Percentiles rank a stretch among this genome's conserved stretches.
phyloP scores from a whole-genome alignment of 2,888 invertebrate genomes.

The Sclerodermus sp. region DNA sequence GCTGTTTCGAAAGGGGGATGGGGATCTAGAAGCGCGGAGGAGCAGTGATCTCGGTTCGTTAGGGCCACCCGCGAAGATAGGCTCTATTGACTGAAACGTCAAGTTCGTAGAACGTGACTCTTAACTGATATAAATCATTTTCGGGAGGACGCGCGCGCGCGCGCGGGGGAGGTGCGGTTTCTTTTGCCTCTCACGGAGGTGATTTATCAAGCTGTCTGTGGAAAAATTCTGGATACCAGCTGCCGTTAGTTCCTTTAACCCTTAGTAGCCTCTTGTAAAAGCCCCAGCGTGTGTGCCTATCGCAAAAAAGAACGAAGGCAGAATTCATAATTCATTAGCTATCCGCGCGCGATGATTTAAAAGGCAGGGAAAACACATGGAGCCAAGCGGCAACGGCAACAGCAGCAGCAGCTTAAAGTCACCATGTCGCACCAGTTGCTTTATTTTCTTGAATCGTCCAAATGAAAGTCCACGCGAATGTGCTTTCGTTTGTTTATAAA shows the following conservation, averaged over 20 bases:
- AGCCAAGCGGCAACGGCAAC: too few species aligned
- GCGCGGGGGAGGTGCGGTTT: background rate
- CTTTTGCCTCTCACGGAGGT: background rate
- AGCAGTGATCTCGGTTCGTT: too few species aligned
- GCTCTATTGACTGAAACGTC: slow-evolving; percentile 2
- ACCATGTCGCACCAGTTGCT: too few species aligned
- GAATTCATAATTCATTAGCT: slow-evolving; percentile 9
- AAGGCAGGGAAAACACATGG: slow-evolving; percentile 1
- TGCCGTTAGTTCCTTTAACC: background rate
- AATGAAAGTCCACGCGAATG: too few species aligned
- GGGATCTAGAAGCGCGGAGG: too few species aligned
- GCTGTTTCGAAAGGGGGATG: too few species aligned
- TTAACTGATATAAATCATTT: slow-evolving; percentile 20
- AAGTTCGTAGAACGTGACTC: slow-evolving; percentile 4
- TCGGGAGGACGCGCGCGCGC: background rate
- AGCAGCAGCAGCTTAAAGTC: too few species aligned
- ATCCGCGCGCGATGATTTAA: background rate
- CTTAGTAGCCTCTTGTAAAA: background rate
- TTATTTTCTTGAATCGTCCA: too few species aligned
- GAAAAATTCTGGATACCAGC: slow-evolving; percentile 9
- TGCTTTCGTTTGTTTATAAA: too few species aligned
- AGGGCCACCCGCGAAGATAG: too few species aligned
- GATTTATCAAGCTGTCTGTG: slow-evolving; percentile 19
- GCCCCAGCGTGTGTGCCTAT: background rate
- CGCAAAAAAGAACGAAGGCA: background rate